Evolutionary conservation across 1,140 invertebrate genomes (phyloP), one percentile per base, ranked within the genome.

Genomic region (Heliconius congener): DNA sequence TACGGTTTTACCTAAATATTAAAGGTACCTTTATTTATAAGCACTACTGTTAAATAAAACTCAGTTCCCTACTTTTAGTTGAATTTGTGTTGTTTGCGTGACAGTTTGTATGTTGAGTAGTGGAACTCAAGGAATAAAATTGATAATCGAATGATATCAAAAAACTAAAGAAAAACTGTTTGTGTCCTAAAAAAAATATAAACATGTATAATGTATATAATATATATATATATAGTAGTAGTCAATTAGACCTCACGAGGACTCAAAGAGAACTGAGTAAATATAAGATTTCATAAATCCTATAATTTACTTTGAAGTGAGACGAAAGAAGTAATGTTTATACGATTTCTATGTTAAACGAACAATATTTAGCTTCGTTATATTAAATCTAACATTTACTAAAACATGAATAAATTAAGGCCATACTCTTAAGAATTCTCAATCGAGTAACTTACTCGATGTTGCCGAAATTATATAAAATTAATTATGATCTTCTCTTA

Each of bases 241-340:
- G 11, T 16, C 11, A 66, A 66, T 30, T 66, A 66, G 30, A 16
- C 60, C 13, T 16, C 60, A 4, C 8, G 60, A 66, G 9, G 23
- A 4, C 71, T 73, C 71, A 73, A 73, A 73, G 37, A 27, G 30
- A 46, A 73, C 71, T 42, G 71, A 39, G 19, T 73, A 73, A 42
- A 73, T 39, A 73, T 46, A 50, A 73, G 37, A 73, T 73, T 73
- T 66, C 6, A 66, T 66, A 66, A 42, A 50, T 73, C 19, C 1
- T 3, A 73, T 46, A 73, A 73, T 73, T 42, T 42, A 73, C 71
- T 73, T 73, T 73, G 71, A 73, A 73, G 39, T 42, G 19, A 73
- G 39, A 73, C 37, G 16, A 23, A 42, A 37, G 71, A 73, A 50
- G n/a, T 73, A 73, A n/a, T 73, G 23, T 46, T 73, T 73, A 13